Evolutionary conservation across 2,113 vertebrate genomes (phyloP), one percentile per base, ranked within the genome.

Genomic region (Caracal caracal): DNA sequence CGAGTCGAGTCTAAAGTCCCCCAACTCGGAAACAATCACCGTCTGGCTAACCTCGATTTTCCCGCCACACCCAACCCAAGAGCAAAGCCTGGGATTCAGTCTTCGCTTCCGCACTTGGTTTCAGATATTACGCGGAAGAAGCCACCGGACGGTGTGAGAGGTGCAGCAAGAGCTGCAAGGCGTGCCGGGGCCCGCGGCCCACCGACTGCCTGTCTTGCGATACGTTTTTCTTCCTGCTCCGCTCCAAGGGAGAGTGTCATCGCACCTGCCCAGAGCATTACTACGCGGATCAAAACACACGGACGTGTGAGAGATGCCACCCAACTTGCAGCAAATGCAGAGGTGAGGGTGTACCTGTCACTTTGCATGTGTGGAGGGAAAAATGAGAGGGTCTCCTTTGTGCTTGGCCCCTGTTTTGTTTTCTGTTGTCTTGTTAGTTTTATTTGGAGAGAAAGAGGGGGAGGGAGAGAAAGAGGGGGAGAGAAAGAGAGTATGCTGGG

Each of bases 171-270:
- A 99, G 96, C 3, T 99, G 99, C 86, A 98, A 98, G 78, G 89
- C 98, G 10, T 99, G 99, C 92, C 59, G 2, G 40, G 99, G 99
- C 4, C 97, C 97, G 0, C 81, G 13, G 3, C 95, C 98, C 81
- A 97, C 95, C 12, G 98, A 99, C 90, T 99, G 99, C 90, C 98
- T 99, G 75, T 99, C 98, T 90, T 99, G 99, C 79, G 98, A 99
- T 61, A 95, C 87, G 0, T 94, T 98, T 59, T 99, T 99, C 96
- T 99, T 99, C 83, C 98, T 99, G 61, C 91, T 99, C 94, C 98
- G 0, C 53, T 98, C 98, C 84, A 96, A 94, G 5, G 98, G 99
- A 0, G 89, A 98, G 76, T 99, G 99, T 24, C 68, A 98, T 65
- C 96, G 82, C 70, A 98, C 98, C 82, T 99, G 99, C 85, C 99